Evolutionary conservation across 2,888 invertebrate genomes (phyloP).

Genomic region (Orgyia antiqua): DNA sequence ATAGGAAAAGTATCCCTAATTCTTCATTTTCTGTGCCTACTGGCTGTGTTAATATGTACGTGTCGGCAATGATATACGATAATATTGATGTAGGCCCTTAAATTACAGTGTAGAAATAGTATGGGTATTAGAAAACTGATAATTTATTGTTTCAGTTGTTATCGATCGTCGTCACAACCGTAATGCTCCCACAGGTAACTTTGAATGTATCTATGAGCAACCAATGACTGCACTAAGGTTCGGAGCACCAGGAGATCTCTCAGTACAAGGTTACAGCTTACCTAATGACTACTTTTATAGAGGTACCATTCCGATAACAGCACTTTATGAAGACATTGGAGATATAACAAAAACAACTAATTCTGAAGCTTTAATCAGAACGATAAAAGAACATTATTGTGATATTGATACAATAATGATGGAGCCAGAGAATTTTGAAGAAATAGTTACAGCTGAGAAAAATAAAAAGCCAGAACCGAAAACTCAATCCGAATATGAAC

Average conservation of each 20-base stretch:
- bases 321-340: conserved; percentile 28
- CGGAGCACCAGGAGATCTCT: conserved; percentile 39
- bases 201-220: conserved; percentile 75
- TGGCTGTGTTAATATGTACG: too few species aligned
- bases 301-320: conserved; percentile 41
- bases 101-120: too few species aligned
- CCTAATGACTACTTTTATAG: conserved; percentile 55
- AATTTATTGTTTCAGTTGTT: conserved; percentile 69
- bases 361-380: conserved; percentile 34
- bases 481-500: conserved; percentile 33
- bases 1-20: too few species aligned
- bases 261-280: conserved; percentile 42
- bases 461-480: conserved; percentile 15
- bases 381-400: conserved; percentile 39
- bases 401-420: conserved; percentile 38
- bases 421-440: conserved; percentile 25
- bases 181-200: conserved; percentile 74
- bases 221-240: conserved; percentile 48
- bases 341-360: conserved; percentile 39
- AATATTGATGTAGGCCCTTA: too few species aligned
- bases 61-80: too few species aligned
- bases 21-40: too few species aligned
- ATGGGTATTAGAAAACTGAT: too few species aligned
- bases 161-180: conserved; percentile 63
- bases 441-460: conserved; percentile 9